Evolutionary conservation across 2,888 invertebrate genomes (phyloP).

Genomic region (Junonia oenone): DNA sequence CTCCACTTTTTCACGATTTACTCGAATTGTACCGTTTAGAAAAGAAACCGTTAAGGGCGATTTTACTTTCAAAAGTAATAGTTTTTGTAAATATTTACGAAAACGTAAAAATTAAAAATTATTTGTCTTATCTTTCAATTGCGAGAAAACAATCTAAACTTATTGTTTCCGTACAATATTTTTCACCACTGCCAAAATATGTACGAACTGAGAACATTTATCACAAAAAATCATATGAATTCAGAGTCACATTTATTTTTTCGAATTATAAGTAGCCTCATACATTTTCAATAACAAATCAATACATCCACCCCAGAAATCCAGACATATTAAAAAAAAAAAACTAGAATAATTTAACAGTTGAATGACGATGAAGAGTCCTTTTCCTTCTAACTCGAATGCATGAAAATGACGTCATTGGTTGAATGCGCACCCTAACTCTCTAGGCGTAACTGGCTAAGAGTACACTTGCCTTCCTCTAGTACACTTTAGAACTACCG

Average conservation of each 20-base stretch:
- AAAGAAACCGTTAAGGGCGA: not conserved
- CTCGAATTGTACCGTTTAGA: not conserved
- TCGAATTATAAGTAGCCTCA: not conserved
- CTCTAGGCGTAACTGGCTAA: slow-evolving; percentile 34
- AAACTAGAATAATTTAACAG: slow-evolving; percentile 22
- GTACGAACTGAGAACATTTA: too few relatives aligned
- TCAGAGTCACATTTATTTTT: not conserved
- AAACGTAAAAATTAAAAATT: too few relatives aligned
- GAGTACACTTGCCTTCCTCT: slow-evolving; percentile 25
- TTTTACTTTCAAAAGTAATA: too few relatives aligned
- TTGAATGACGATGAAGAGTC: slow-evolving; percentile 21
- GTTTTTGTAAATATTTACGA: too few relatives aligned
- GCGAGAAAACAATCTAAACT: too few relatives aligned
- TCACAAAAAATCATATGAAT: not conserved
- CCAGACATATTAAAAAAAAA: slow-evolving; percentile 9
- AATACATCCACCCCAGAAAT: not conserved
- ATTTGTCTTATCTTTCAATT: too few relatives aligned
- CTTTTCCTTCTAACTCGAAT: slow-evolving; percentile 30
- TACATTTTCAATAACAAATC: not conserved
- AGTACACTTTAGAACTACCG: slow-evolving; percentile 30
- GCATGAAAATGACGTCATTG: slow-evolving; percentile 57
- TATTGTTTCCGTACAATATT: too few relatives aligned
- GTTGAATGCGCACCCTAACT: slow-evolving; percentile 62
- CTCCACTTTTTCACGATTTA: slow-evolving; percentile 1
- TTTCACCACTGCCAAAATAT: too few relatives aligned